A percentile compares a stretch with the other conserved stretches of the same genome.
Evolutionary conservation across 2,113 vertebrate species (phyloP).

Genomic region (Tychaedon coryphoeus): DNA sequence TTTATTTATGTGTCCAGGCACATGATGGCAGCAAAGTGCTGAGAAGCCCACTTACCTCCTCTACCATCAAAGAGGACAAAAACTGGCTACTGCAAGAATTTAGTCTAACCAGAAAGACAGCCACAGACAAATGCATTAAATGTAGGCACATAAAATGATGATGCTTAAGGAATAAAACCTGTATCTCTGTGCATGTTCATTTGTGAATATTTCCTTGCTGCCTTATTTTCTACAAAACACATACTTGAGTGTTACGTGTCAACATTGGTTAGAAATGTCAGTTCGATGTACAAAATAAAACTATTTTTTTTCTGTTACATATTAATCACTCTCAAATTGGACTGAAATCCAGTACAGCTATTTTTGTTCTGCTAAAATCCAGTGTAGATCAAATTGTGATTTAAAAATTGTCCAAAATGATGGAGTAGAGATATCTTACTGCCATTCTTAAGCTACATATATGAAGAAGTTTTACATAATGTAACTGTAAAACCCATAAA

Average conservation of each 20-base stretch:
- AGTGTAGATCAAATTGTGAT: background rate
- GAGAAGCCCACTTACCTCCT: background rate
- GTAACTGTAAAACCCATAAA: background rate
- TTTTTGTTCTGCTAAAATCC: background rate
- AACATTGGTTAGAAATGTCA: background rate
- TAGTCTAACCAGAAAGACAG: background rate
- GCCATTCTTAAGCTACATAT: background rate
- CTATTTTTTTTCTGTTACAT: background rate
- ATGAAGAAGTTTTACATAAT: background rate
- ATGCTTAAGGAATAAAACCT: background rate
- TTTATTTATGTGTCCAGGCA: slow-evolving; percentile 6
- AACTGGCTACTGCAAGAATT: background rate
- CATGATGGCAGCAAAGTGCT: slow-evolving; percentile 56
- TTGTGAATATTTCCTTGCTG: background rate
- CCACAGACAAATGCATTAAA: background rate
- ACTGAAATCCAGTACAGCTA: background rate
- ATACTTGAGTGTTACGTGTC: background rate
- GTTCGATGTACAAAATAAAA: background rate
- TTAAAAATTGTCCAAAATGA: background rate
- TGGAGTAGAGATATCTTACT: background rate
- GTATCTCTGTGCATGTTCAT: background rate
- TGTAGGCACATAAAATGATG: background rate
- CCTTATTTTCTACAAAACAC: background rate
- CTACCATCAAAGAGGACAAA: background rate
- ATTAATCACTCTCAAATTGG: background rate